Percentiles rank a stretch among this genome's conserved stretches.
Evolutionary conservation across 2,113 vertebrate genomes (phyloP).

Genomic region (Mus spicilegus): DNA sequence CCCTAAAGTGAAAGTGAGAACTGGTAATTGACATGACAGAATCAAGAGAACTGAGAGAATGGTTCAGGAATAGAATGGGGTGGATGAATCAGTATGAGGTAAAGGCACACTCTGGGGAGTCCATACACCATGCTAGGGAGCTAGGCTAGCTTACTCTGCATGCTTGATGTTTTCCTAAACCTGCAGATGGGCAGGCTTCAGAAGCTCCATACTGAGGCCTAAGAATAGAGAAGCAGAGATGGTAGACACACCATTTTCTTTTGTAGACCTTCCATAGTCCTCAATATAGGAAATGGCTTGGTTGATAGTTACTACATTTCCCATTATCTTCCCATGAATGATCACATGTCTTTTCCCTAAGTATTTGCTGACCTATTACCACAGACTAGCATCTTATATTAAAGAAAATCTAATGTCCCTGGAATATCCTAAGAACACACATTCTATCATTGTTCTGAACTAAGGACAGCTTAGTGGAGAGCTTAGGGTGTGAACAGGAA

Average conservation of each 20-base stretch:
- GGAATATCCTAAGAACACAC: background rate
- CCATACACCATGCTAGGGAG: background rate
- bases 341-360: too few species aligned
- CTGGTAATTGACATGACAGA: too few species aligned
- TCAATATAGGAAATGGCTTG: background rate
- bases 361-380: background rate
- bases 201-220: background rate
- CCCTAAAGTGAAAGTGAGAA: too few species aligned
- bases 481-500: background rate
- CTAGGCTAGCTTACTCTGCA: background rate
- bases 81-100: background rate
- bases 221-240: background rate
- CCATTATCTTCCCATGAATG: background rate
- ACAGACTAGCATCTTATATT: background rate
- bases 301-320: background rate
- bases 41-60: background rate
- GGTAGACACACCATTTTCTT: background rate
- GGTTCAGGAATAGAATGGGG: background rate
- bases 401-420: background rate
- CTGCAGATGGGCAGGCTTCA: background rate
- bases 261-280: background rate
- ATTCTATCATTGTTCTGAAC: background rate
- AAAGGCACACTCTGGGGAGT: background rate
- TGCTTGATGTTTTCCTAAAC: background rate
- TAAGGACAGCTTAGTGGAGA: background rate